phyloP scores from a whole-genome alignment of 2,888 invertebrate genomes.

The Holacanthella duospinosa region DNA sequence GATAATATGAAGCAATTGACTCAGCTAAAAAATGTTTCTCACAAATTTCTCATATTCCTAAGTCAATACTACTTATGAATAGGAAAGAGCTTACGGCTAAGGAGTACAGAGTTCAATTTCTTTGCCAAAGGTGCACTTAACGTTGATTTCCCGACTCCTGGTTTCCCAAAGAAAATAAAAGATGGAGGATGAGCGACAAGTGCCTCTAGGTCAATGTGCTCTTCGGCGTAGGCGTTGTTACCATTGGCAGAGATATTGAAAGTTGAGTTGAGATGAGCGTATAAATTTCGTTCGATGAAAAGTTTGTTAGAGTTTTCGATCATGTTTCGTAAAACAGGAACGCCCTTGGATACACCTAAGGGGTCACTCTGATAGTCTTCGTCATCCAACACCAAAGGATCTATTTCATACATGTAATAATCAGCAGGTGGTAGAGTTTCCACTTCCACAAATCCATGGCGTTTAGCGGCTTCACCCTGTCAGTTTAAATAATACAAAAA shows the following conservation, averaged over 20 bases:
- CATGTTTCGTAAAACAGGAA: constrained; percentile 2
- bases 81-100: constrained; percentile 18
- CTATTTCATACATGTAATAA: constrained; percentile 4
- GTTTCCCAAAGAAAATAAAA: constrained; percentile 29
- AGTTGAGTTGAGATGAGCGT: constrained; percentile 6
- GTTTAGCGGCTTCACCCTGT: background rate
- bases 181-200: constrained; percentile 8
- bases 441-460: background rate
- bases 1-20: background rate
- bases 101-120: constrained; percentile 26
- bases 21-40: constrained; percentile 2
- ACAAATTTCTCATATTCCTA: background rate
- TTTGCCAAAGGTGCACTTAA: constrained; percentile 22
- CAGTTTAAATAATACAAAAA: background rate
- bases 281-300: constrained; percentile 7
- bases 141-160: constrained; percentile 28
- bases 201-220: background rate
- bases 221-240: background rate
- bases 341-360: background rate
- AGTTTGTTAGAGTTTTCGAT: background rate
- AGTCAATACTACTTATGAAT: background rate
- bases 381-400: background rate
- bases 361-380: background rate
- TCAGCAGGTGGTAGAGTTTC: background rate
- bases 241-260: background rate